Evolutionary conservation across 2,888 invertebrate species (phyloP).

Genomic region (Apoda limacodes): DNA sequence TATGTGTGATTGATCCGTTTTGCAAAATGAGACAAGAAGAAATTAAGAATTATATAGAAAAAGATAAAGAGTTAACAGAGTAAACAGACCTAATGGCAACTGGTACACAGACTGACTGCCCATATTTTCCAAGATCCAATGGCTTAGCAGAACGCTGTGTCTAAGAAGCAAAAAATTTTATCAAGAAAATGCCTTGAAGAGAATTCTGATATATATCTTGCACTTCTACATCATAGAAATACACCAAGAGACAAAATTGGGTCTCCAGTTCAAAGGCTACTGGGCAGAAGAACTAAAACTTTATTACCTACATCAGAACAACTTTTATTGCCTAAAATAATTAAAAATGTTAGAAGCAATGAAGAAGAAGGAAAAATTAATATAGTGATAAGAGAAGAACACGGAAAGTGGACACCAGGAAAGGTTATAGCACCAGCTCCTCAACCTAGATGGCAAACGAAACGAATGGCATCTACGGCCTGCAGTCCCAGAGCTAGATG

Average conservation of each 20-base stretch:
- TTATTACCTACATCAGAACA: not conserved
- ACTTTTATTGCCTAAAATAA: not conserved
- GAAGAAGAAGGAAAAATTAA: not conserved
- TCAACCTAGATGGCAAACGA: not conserved
- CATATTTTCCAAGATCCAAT: slow-evolving; percentile 9
- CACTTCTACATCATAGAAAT: slow-evolving; percentile 1
- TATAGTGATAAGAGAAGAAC: not conserved
- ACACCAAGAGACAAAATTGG: not conserved
- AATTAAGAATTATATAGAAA: too few relatives aligned
- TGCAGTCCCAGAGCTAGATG: too few relatives aligned
- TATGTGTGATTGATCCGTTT: too few relatives aligned
- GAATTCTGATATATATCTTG: not conserved
- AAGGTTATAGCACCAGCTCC: not conserved
- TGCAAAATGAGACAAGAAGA: too few relatives aligned
- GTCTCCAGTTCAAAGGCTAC: slow-evolving; percentile 3
- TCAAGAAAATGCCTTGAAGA: slow-evolving; percentile 1
- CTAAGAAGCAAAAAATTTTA: slow-evolving; percentile 9
- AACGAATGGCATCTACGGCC: not conserved
- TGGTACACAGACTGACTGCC: slow-evolving; percentile 9
- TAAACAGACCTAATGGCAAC: too few relatives aligned
- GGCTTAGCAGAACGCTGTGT: slow-evolving; percentile 12
- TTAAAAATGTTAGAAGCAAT: not conserved
- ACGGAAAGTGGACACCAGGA: not conserved
- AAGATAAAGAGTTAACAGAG: too few relatives aligned
- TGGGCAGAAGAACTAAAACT: slow-evolving; percentile 3